Evolutionary conservation across 2,888 invertebrate species (phyloP).

Genomic region (Aelia acuminata): DNA sequence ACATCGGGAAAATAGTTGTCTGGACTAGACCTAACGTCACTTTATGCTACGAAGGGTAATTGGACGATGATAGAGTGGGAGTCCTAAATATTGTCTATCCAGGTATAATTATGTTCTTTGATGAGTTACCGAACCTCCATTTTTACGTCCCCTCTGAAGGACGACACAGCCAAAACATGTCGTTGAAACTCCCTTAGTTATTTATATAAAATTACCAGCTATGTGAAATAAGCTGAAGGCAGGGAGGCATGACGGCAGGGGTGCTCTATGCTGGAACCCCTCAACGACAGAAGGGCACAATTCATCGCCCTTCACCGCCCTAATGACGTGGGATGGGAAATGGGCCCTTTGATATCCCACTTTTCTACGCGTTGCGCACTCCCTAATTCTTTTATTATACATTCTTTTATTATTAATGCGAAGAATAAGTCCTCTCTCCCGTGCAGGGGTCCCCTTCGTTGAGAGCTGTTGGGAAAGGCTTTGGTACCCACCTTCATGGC

Average conservation of each 20-base stretch:
- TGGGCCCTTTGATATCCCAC: neutral
- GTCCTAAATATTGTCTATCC: no score
- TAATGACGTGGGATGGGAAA: neutral
- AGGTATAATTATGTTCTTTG: no score
- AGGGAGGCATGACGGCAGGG: neutral
- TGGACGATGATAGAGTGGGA: no score
- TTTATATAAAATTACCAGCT: no score
- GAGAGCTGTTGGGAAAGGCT: neutral
- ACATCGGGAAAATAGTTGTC: no score
- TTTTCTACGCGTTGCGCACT: neutral
- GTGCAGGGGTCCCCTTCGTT: neutral
- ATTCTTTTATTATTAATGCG: neutral
- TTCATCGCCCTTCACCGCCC: neutral
- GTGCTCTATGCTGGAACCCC: neutral
- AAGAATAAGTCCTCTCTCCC: neutral
- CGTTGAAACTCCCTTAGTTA: no score
- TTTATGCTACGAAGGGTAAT: no score
- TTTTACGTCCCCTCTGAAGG: no score
- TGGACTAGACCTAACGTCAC: no score
- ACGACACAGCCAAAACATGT: no score
- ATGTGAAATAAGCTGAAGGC: neutral
- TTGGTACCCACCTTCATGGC: no score
- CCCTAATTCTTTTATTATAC: neutral
- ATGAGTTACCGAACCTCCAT: no score
- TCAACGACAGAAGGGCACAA: neutral